Evolutionary conservation across 2,888 invertebrate species (phyloP).

Genomic region (Drosophila differens): DNA sequence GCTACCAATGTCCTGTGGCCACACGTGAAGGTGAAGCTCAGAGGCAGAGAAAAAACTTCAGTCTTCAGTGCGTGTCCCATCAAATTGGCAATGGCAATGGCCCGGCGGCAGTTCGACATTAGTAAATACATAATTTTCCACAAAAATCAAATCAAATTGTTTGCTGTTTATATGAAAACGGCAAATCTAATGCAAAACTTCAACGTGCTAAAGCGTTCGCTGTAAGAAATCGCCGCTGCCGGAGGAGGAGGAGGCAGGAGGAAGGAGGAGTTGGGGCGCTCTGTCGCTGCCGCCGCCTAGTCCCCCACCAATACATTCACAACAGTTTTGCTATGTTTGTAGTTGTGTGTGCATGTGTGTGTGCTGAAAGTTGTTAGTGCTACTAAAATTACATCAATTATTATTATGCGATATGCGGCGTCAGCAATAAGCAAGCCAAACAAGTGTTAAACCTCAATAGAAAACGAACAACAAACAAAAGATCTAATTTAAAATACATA

Average conservation of each 20-base stretch:
- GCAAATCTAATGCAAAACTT: conserved; percentile 84
- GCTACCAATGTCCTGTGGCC: conserved; percentile 48
- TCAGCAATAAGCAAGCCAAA: conserved; percentile 34
- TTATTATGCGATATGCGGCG: conserved; percentile 42
- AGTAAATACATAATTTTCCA: conserved; percentile 84
- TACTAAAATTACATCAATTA: conserved; percentile 47
- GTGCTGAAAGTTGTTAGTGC: conserved; percentile 54
- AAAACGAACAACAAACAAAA: conserved; percentile 3
- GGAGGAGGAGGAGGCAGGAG: conserved; percentile 24
- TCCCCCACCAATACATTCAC: conserved; percentile 45
- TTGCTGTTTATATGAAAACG: conserved; percentile 85
- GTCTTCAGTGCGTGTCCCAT: conserved; percentile 60
- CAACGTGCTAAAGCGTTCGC: conserved; percentile 83
- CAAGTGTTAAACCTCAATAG: conserved; percentile 31
- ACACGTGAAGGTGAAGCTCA: conserved; percentile 60
- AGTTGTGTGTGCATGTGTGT: conserved; percentile 46
- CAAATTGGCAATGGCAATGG: conserved; percentile 84
- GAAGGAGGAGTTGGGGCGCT: conserved; percentile 13
- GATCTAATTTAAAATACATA: conserved; percentile 4
- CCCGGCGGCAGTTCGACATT: conserved; percentile 83
- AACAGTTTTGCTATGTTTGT: conserved; percentile 36
- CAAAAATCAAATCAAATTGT: conserved; percentile 84
- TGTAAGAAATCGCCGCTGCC: conserved; percentile 59
- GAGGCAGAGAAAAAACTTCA: conserved; percentile 42
- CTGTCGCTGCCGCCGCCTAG: conserved; percentile 47